These are phyloP conservation scores for Okamejei kenojei DNA, from an alignment of 2,797 vertebrate genomes.

Conservation along the genomic window DNA sequence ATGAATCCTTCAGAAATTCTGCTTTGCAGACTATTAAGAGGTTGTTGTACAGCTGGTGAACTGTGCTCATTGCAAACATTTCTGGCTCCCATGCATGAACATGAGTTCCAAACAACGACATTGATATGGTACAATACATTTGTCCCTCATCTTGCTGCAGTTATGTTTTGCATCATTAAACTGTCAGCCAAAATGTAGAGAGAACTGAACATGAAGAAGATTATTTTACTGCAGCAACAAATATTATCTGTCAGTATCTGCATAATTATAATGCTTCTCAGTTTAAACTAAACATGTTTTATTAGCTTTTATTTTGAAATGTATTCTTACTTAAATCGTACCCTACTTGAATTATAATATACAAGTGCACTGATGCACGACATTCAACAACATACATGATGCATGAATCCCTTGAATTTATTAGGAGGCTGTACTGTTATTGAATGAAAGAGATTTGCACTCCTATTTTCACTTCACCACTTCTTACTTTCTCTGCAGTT, in stretches of 20 bases:
- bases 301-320: constrained; percentile 2
- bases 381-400: neutral
- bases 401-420: neutral
- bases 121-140: neutral
- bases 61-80: neutral
- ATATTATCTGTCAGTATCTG: neutral
- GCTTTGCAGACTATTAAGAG: too few relatives aligned
- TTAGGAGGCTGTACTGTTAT: neutral
- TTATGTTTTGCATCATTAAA: neutral
- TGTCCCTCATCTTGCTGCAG: neutral
- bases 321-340: neutral
- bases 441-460: neutral
- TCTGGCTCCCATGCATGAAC: neutral
- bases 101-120: neutral
- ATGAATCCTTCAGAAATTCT: too few relatives aligned
- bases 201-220: neutral
- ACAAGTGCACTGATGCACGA: neutral
- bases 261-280: neutral
- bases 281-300: neutral
- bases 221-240: neutral
- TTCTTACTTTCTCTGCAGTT: neutral
- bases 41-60: neutral
- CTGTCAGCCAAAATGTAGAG: neutral
- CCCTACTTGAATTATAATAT: neutral
- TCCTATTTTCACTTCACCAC: neutral